A percentile compares a stretch with the other conserved stretches of the same genome.
phyloP scores from a whole-genome alignment of 92 coral and sea anemone species.

The Plumapathes pennacea region DNA sequence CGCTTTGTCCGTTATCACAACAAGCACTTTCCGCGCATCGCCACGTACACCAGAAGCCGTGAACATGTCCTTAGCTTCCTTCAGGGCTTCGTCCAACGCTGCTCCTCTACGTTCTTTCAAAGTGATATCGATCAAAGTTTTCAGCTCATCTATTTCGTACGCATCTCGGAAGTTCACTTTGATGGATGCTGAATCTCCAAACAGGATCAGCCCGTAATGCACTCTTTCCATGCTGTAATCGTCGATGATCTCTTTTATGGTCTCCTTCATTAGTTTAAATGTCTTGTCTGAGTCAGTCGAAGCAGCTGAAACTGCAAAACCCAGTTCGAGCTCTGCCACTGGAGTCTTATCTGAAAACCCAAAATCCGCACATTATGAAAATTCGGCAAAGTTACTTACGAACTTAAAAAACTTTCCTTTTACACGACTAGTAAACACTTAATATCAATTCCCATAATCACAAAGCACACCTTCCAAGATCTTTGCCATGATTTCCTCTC shows the following conservation, averaged over 20 bases:
- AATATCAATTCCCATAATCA: no score
- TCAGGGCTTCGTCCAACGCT: no score
- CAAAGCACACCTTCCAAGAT: constrained; percentile 38
- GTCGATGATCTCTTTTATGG: constrained; percentile 54
- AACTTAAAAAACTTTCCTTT: no score
- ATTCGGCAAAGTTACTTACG: no score
- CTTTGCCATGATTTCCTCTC: constrained; percentile 20
- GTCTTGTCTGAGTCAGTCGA: constrained; percentile 27
- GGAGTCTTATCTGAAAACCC: constrained; percentile 33
- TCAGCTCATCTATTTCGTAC: no score
- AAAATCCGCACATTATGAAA: no score
- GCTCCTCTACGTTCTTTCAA: no score
- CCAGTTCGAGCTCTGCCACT: constrained; percentile 52
- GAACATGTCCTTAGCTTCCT: constrained; percentile 53
- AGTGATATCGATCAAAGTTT: no score
- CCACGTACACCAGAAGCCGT: constrained; percentile 55
- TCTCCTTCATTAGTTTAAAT: constrained; percentile 62
- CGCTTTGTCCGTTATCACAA: constrained; percentile 52
- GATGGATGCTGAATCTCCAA: constrained; percentile 25
- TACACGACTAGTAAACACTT: no score
- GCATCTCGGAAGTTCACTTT: constrained; percentile 43
- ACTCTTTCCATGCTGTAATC: constrained; percentile 49
- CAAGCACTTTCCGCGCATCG: constrained; percentile 64
- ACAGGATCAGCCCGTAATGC: constrained; percentile 58
- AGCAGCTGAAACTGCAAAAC: constrained; percentile 70